Base-by-base conservation (phyloP, 2,113 vertebrate genomes). In the Gallinago paraguaiae region DNA sequence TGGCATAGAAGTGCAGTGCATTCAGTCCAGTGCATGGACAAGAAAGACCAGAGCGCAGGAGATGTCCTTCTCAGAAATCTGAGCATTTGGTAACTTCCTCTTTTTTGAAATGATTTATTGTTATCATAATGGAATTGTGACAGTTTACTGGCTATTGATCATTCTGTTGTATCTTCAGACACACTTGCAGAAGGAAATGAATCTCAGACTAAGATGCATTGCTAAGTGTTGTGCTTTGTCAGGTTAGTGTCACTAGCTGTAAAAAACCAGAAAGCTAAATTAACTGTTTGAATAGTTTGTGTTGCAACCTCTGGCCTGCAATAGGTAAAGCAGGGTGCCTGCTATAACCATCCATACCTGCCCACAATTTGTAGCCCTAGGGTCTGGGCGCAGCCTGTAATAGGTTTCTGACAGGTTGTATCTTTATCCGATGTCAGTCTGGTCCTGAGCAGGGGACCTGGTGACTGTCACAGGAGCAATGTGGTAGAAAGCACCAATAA, bases 291-390 rank as follows among this genome's bases (percentile, higher is more conserved):
- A 35, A 12, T 54, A 23, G 6, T 76, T 70, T 59, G 22, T 64
- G 54, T 27, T 74, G n/a, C 27, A 45, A 0, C 51, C n/a, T 75
- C 51, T 79, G 78, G 19, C 27, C 48, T 69, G 30, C 30, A 43
- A 2, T 11, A 71, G 63, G 24, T 79, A 27, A 41, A 35, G 8
- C 30, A 76, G 16, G 35, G 35, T 50, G 10, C 22, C 28, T 54
- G 64, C 15, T 59, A 7, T 23, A 5, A 57, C 79, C 30, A 11
- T 27, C 5, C 0, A 0, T 43, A 28, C 19, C 31, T 74, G 48
- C 39, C 19, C 43, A 7, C 15, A 4, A 0, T 23, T n/a, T 31
- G 11, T 39, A 2, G 51, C 41, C 11, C 48, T 11, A 3, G 72
- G 15, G 28, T 5, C 15, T 31, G 17, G 12, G 35, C 61, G 45